Evolutionary conservation across 2,888 invertebrate genomes (phyloP).

Genomic region (Brachyopa scutellaris): DNA sequence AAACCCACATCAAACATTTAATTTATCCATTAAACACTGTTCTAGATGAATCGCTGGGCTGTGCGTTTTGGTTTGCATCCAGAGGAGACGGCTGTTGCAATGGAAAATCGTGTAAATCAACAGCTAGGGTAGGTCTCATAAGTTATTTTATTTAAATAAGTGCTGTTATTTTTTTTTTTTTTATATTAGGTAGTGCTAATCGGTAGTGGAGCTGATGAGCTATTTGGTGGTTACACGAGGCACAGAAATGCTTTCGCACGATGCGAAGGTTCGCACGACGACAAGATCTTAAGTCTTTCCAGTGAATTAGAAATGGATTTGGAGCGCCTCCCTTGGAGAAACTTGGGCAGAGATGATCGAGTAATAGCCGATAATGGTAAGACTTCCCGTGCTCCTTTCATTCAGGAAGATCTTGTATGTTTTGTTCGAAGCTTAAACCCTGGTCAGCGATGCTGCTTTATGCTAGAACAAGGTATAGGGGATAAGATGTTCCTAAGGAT

Average conservation of each 20-base stretch:
- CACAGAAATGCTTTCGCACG: slow-evolving; percentile 89
- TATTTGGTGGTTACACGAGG: slow-evolving; percentile 96
- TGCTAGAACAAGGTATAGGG: slow-evolving; percentile 89
- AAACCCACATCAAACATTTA: slow-evolving; percentile 86
- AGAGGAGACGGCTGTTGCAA: slow-evolving; percentile 84
- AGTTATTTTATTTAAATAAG: not conserved
- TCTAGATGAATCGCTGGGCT: slow-evolving; percentile 97
- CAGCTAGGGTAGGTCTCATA: slow-evolving; percentile 73
- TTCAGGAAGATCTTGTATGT: slow-evolving; percentile 87
- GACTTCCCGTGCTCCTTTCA: slow-evolving; percentile 90
- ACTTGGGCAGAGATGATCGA: slow-evolving; percentile 97
- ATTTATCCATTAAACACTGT: slow-evolving; percentile 93
- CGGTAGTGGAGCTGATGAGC: slow-evolving; percentile 98
- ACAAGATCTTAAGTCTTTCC: slow-evolving; percentile 83
- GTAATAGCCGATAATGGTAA: slow-evolving; percentile 94
- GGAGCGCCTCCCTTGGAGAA: slow-evolving; percentile 92
- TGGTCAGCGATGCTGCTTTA: slow-evolving; percentile 83
- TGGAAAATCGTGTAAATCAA: slow-evolving; percentile 68
- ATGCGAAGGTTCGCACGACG: slow-evolving; percentile 82
- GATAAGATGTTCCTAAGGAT: slow-evolving; percentile 95
- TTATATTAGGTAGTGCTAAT: slow-evolving; percentile 87
- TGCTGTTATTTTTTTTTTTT: not conserved
- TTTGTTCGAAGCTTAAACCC: slow-evolving; percentile 86
- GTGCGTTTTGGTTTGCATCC: slow-evolving; percentile 98
- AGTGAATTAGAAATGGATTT: slow-evolving; percentile 90